Evolutionary conservation across 1,140 invertebrate genomes (phyloP).

Genomic region (Macrosteles quadrilineatus): DNA sequence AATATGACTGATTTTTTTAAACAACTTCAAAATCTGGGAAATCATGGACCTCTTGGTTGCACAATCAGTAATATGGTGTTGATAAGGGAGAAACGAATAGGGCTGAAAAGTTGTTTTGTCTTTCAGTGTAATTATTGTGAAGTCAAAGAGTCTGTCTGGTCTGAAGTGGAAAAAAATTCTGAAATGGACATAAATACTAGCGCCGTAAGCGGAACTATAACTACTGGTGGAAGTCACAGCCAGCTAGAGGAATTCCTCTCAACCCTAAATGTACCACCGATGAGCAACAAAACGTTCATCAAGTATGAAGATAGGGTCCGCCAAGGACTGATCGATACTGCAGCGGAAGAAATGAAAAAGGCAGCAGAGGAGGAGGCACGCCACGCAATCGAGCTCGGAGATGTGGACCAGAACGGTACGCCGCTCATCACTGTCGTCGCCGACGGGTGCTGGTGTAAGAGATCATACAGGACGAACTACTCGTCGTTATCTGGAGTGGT

Average conservation of each 20-base stretch:
- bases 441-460: slow-evolving; percentile 43
- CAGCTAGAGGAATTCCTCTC: slow-evolving; percentile 43
- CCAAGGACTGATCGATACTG: slow-evolving; percentile 36
- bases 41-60: too few relatives aligned
- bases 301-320: slow-evolving; percentile 34
- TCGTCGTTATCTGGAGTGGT: slow-evolving; percentile 40
- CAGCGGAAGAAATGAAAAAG: slow-evolving; percentile 41
- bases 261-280: slow-evolving; percentile 42
- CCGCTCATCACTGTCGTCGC: neutral
- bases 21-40: too few relatives aligned
- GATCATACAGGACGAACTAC: too few relatives aligned
- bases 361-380: slow-evolving; percentile 44
- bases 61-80: too few relatives aligned
- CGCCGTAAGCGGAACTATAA: too few relatives aligned
- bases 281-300: slow-evolving; percentile 40
- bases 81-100: too few relatives aligned
- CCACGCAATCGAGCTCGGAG: neutral
- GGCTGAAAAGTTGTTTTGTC: slow-evolving; percentile 30
- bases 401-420: neutral
- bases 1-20: too few relatives aligned
- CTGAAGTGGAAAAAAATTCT: slow-evolving; percentile 29
- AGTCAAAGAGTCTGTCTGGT: slow-evolving; percentile 30
- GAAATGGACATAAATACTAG: slow-evolving; percentile 38
- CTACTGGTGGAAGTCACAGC: slow-evolving; percentile 41
- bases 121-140: slow-evolving; percentile 39